These are phyloP conservation scores for Tridacna crocea DNA, from an alignment of 2,888 invertebrate species.

Conservation along the genomic window DNA sequence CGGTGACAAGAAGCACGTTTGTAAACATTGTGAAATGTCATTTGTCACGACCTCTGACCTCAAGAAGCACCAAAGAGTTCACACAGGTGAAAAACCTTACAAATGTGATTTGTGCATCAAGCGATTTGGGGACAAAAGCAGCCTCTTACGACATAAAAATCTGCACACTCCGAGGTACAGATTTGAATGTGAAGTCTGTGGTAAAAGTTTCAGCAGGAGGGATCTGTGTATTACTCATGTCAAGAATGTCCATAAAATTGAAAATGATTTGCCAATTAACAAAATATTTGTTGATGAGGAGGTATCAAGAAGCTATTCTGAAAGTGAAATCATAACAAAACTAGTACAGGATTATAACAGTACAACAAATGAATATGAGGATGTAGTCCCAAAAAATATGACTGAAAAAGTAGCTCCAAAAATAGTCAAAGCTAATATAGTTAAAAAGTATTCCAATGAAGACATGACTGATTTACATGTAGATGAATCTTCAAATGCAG, in stretches of 20 bases:
- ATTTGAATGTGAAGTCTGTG: slow-evolving; percentile 38
- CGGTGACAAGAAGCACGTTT: slow-evolving; percentile 45
- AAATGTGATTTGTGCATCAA: slow-evolving; percentile 34
- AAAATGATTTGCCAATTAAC: too few relatives aligned
- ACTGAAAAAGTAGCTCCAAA: too few relatives aligned
- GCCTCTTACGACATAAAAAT: slow-evolving; percentile 36
- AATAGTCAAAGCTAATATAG: too few relatives aligned
- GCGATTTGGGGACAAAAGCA: slow-evolving; percentile 42
- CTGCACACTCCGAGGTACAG: slow-evolving; percentile 28
- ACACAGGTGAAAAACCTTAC: slow-evolving; percentile 54
- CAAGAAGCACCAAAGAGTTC: slow-evolving; percentile 44
- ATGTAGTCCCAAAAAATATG: too few relatives aligned
- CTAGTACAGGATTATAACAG: too few relatives aligned
- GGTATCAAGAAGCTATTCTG: too few relatives aligned
- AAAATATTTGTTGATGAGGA: too few relatives aligned
- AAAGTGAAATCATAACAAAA: too few relatives aligned
- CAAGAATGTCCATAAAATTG: not conserved
- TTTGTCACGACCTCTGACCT: slow-evolving; percentile 48
- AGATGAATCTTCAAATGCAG: too few relatives aligned
- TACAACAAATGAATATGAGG: too few relatives aligned
- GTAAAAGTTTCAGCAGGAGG: slow-evolving; percentile 26
- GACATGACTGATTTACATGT: too few relatives aligned
- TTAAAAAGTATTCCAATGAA: too few relatives aligned
- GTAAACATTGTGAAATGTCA: slow-evolving; percentile 50
- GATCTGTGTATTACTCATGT: slow-evolving; percentile 16